Percentiles rank a stretch among this genome's conserved stretches.
phyloP scores from a whole-genome alignment of 2,797 vertebrate species.

The Zonotrichia albicollis region DNA sequence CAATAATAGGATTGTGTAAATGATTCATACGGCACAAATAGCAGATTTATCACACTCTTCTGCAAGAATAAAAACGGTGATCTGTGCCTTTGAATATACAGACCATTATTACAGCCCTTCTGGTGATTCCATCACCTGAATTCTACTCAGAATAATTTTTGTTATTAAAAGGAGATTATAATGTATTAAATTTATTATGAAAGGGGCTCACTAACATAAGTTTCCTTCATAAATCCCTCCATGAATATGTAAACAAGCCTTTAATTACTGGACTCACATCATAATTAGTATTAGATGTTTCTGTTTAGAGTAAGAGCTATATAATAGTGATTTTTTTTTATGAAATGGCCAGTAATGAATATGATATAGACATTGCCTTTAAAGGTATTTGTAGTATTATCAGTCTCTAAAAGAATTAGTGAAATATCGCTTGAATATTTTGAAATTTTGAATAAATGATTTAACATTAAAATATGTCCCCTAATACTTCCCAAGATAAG shows the following conservation, averaged over 20 bases:
- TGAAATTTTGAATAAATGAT: background rate
- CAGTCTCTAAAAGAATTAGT: background rate
- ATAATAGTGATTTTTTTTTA: background rate
- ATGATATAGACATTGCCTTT: background rate
- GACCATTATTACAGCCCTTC: background rate
- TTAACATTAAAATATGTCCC: background rate
- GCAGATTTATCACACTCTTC: background rate
- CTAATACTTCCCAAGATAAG: background rate
- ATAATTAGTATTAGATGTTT: background rate
- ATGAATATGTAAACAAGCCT: background rate
- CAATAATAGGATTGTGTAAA: background rate
- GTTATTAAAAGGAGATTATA: background rate
- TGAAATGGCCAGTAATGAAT: background rate
- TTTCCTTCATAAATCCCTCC: background rate
- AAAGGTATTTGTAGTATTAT: background rate
- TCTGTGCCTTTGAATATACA: background rate
- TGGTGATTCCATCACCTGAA: background rate
- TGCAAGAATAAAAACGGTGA: background rate
- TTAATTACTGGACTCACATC: slow-evolving; percentile 2
- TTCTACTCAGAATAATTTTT: background rate
- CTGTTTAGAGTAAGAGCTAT: background rate
- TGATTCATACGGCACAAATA: background rate
- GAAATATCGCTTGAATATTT: background rate
- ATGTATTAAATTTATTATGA: background rate
- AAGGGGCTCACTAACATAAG: slow-evolving; percentile 2